Conservation (phyloP, 2,797 vertebrate species). For the Hyperoplus immaculatus region DNA sequence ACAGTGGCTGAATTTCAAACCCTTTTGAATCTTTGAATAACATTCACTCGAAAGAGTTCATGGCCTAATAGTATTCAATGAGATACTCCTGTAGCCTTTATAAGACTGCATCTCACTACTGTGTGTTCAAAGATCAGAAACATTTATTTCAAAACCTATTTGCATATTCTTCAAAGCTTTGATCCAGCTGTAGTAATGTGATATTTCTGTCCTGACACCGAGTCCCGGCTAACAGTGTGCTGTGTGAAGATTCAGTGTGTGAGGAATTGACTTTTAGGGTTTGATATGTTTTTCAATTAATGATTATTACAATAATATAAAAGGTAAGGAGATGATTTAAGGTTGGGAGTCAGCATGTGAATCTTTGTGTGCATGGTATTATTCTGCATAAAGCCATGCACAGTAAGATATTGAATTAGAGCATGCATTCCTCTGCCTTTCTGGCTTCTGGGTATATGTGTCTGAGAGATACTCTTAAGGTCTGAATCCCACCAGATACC, state of each 20-base stretch:
- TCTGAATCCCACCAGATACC: too few species aligned
- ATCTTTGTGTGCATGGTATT: constrained; percentile 21
- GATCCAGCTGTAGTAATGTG: background rate
- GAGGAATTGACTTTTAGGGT: constrained; percentile 9
- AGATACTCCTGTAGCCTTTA: constrained; percentile 10
- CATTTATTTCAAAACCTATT: background rate
- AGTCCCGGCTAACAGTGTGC: background rate
- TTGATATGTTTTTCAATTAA: constrained; percentile 23
- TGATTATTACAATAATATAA: constrained; percentile 12
- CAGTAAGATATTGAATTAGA: background rate
- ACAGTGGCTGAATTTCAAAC: constrained; percentile 2
- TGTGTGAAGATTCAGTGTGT: background rate
- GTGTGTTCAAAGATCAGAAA: constrained; percentile 13
- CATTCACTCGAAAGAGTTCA: constrained; percentile 6
- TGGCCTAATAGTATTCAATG: background rate
- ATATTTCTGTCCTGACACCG: constrained; percentile 1
- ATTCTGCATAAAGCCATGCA: constrained; percentile 1
- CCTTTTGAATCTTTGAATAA: constrained; percentile 24
- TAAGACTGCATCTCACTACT: constrained; percentile 5
- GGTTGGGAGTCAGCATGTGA: constrained; percentile 25
- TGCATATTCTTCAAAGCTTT: constrained; percentile 6
- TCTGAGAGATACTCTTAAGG: background rate
- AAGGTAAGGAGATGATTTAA: background rate
- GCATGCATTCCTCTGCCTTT: background rate
- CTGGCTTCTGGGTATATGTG: background rate